Evolutionary conservation across 2,113 vertebrate species (phyloP), one percentile per base, ranked within the genome.

Genomic region (Alouatta palliata): DNA sequence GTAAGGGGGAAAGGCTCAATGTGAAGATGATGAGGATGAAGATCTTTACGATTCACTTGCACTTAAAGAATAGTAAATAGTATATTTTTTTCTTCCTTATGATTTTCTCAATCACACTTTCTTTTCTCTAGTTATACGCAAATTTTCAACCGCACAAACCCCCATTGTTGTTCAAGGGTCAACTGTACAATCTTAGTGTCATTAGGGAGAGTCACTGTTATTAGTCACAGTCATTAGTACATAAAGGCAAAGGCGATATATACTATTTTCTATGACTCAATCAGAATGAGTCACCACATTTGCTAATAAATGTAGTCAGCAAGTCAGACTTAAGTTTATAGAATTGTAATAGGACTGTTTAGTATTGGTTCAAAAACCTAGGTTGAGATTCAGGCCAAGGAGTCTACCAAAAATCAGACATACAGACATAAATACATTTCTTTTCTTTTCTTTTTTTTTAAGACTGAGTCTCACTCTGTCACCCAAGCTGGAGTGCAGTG

Each of bases 191-290:
- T 70, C 20, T 37, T 37, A n/a, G 71, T 2, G 0, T 47, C 16
- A 54, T 52, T 84, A 91, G 30, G 35, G 45, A 95, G 56, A 96
- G 66, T 81, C 54, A 81, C 92, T 90, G 89, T 75, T 71, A 87
- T 45, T 49, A 3, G 85, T 85, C 12, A 64, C 5, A 64, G 27
- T 64, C 61, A 64, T 64, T 64, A 64, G 61, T 64, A 79, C 54
- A 35, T 75, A 61, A 96, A 94, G 82, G 43, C 75, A 90, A 77
- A 88, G 92, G 68, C n/a, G 94, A 73, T 32, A 71, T 80, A 71
- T 80, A 92, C 54, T 80, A 85, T 84, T 97, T 90, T 87, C 79
- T 83, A 89, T 91, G 75, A 88, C 77, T 97, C 92, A 84, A 32
- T 54, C 76, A 95, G 76, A 83, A 73, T 66, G 43, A 96, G 76